Percentiles rank a stretch among this genome's conserved stretches.
These are phyloP conservation scores for Drosophila varians DNA, from an alignment of 1,140 invertebrate genomes.

Conservation along the genomic window DNA sequence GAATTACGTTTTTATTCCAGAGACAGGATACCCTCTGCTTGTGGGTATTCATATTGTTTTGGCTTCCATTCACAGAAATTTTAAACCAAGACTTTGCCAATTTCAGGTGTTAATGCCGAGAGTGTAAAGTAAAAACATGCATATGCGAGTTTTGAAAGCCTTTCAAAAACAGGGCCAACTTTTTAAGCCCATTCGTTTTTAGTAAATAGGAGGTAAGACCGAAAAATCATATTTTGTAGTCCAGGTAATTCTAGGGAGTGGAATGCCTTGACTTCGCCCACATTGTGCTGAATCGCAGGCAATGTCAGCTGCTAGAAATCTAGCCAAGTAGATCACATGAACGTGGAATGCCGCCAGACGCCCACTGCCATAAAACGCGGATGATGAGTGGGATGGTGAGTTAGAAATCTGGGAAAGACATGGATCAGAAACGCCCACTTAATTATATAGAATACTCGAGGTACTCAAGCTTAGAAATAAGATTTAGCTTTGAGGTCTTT, in stretches of 20 bases:
- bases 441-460: slow-evolving; percentile 20
- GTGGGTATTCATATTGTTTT: neutral
- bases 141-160: too few species aligned
- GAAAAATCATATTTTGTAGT: neutral
- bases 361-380: slow-evolving; percentile 18
- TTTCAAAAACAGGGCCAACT: too few species aligned
- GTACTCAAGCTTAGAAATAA: too few species aligned
- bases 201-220: neutral
- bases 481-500: too few species aligned
- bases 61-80: neutral
- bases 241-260: neutral
- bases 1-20: neutral
- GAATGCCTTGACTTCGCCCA: slow-evolving; percentile 21
- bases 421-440: slow-evolving; percentile 44
- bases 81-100: too few species aligned
- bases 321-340: slow-evolving; percentile 46
- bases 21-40: neutral
- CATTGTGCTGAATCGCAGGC: slow-evolving; percentile 6
- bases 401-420: slow-evolving; percentile 19
- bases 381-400: slow-evolving; percentile 27
- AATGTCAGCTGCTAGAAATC: slow-evolving; percentile 41
- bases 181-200: too few species aligned
- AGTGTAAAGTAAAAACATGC: too few species aligned
- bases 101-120: too few species aligned
- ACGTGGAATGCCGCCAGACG: slow-evolving; percentile 35